phyloP scores from a whole-genome alignment of 2,113 vertebrate species.

The Mobula hypostoma region DNA sequence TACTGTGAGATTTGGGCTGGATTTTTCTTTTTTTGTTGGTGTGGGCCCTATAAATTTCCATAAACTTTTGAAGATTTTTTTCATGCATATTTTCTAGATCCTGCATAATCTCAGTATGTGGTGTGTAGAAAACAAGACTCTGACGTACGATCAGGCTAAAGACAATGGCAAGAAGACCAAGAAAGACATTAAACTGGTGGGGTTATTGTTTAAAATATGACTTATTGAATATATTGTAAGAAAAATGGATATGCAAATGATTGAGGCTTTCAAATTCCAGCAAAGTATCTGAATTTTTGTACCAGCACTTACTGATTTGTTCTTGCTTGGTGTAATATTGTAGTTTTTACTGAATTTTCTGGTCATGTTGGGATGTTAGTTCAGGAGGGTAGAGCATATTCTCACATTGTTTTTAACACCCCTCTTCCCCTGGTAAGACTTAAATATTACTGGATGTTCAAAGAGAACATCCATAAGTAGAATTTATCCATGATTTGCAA shows the following conservation, averaged over 20 bases:
- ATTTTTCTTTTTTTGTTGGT: too few species aligned
- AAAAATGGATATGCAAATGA: neutral
- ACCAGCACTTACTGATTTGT: neutral
- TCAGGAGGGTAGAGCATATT: neutral
- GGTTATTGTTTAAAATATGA: neutral
- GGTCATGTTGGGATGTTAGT: neutral
- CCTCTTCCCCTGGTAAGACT: too few species aligned
- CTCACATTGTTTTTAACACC: neutral
- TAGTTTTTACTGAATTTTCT: neutral
- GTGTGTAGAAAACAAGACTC: constrained; percentile 75
- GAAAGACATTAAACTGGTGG: constrained; percentile 85
- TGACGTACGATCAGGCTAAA: constrained; percentile 88
- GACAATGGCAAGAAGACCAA: constrained; percentile 72
- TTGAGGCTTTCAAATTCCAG: neutral
- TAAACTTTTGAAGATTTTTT: neutral
- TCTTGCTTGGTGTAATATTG: too few species aligned
- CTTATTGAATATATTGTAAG: neutral
- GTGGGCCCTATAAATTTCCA: too few species aligned
- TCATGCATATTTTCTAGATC: constrained; percentile 60
- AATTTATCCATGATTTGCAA: too few species aligned
- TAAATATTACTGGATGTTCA: too few species aligned
- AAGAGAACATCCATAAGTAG: too few species aligned
- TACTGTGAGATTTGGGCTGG: too few species aligned
- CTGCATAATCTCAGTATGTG: constrained; percentile 97
- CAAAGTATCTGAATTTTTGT: neutral